phyloP scores from a whole-genome alignment of 2,113 vertebrate genomes.

The Atherinomorus stipes region DNA sequence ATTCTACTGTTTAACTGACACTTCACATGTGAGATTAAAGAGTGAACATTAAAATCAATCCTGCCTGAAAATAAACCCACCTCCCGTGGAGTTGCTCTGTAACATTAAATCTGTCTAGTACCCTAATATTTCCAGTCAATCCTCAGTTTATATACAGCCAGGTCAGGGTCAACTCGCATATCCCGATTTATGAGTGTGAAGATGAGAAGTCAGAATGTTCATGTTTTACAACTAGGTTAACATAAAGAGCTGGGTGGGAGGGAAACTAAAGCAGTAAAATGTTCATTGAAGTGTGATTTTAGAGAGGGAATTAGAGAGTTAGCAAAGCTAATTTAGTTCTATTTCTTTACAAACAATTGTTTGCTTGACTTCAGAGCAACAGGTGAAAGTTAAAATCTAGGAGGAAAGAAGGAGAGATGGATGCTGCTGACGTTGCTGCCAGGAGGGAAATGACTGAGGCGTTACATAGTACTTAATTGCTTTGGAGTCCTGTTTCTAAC shows the following conservation, averaged over 20 bases:
- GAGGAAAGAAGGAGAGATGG: not conserved
- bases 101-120: slow-evolving; percentile 21
- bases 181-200: slow-evolving; percentile 34
- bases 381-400: slow-evolving; percentile 57
- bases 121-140: slow-evolving; percentile 30
- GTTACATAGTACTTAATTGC: slow-evolving; percentile 58
- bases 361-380: slow-evolving; percentile 59
- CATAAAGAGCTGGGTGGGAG: not conserved
- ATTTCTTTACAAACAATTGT: slow-evolving; percentile 43
- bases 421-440: slow-evolving; percentile 63
- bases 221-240: slow-evolving; percentile 5
- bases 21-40: slow-evolving; percentile 18
- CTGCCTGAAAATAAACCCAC: slow-evolving; percentile 32
- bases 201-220: slow-evolving; percentile 19
- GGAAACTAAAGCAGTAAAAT: not conserved
- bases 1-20: slow-evolving; percentile 35
- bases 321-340: not conserved
- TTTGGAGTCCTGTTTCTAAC: slow-evolving; percentile 71
- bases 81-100: slow-evolving; percentile 30
- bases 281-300: not conserved
- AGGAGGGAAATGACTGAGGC: slow-evolving; percentile 21
- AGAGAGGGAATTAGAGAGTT: not conserved
- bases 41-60: slow-evolving; percentile 40
- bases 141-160: slow-evolving; percentile 1
- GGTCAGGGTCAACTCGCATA: slow-evolving; percentile 19